Conservation (phyloP, 2,888 invertebrate species). For the Heliothis peltigera region DNA sequence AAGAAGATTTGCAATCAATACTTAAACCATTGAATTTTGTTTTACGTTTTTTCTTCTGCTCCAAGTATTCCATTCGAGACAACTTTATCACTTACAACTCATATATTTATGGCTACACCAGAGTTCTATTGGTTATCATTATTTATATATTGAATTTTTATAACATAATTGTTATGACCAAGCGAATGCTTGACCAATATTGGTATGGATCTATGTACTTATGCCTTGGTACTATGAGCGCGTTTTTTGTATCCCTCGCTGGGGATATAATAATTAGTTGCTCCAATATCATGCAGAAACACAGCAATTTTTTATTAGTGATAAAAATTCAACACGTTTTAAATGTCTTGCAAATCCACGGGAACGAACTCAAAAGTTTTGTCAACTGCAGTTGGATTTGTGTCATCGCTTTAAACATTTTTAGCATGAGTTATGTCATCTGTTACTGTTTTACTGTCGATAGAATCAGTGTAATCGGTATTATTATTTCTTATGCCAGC, state of each 20-base stretch:
- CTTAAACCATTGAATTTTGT: slow-evolving; percentile 27
- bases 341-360: slow-evolving; percentile 4
- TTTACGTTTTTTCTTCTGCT: slow-evolving; percentile 19
- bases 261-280: slow-evolving; percentile 11
- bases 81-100: slow-evolving; percentile 13
- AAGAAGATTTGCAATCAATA: slow-evolving; percentile 24
- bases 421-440: not conserved
- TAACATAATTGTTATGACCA: not conserved
- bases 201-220: not conserved
- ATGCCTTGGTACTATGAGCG: not conserved
- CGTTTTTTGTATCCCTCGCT: not conserved
- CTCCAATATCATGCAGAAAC: not conserved
- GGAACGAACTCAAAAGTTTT: not conserved
- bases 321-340: slow-evolving; percentile 26
- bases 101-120: slow-evolving; percentile 4
- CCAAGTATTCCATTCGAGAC: slow-evolving; percentile 21
- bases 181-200: not conserved
- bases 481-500: not conserved
- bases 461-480: not conserved
- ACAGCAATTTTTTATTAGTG: slow-evolving; percentile 13
- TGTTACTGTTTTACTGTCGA: not conserved
- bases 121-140: slow-evolving; percentile 7
- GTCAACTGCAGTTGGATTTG: not conserved
- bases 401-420: not conserved
- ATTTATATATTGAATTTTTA: not conserved